These are phyloP conservation scores for Myocastor coypus DNA, from an alignment of 2,113 vertebrate species.

Conservation along the genomic window DNA sequence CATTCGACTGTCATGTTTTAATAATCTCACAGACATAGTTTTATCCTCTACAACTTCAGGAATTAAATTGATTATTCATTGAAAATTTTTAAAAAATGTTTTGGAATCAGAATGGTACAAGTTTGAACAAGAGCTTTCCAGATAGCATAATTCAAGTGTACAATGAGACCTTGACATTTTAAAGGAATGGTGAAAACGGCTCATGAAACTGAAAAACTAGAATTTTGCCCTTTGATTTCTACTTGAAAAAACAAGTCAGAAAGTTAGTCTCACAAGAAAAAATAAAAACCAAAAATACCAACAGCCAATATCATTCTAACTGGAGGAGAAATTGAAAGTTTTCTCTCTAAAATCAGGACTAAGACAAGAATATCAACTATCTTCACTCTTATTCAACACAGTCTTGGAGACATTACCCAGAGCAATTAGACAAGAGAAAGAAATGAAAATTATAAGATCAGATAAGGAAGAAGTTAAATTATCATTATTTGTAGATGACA, in stretches of 20 bases:
- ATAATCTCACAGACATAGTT: not conserved
- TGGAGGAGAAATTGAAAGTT: no score
- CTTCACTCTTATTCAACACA: no score
- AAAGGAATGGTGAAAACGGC: conserved; percentile 28
- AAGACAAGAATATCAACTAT: no score
- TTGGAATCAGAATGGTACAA: not conserved
- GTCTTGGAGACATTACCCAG: no score
- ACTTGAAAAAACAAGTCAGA: not conserved
- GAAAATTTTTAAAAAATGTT: not conserved
- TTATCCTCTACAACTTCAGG: not conserved
- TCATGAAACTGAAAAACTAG: conserved; percentile 61
- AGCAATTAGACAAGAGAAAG: no score
- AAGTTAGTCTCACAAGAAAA: not conserved
- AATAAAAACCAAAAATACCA: not conserved
- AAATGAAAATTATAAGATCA: no score
- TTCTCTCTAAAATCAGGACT: no score
- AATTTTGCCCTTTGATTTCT: conserved; percentile 43
- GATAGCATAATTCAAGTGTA: not conserved
- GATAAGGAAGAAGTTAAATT: no score
- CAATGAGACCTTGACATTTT: conserved; percentile 35
- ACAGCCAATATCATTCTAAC: no score
- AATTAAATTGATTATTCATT: not conserved
- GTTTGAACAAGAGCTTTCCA: not conserved
- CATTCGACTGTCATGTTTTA: not conserved
- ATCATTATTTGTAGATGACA: no score